A percentile compares a stretch with the other conserved stretches of the same genome.
phyloP scores from a whole-genome alignment of 2,888 invertebrate species.

The Diabrotica balteata region DNA sequence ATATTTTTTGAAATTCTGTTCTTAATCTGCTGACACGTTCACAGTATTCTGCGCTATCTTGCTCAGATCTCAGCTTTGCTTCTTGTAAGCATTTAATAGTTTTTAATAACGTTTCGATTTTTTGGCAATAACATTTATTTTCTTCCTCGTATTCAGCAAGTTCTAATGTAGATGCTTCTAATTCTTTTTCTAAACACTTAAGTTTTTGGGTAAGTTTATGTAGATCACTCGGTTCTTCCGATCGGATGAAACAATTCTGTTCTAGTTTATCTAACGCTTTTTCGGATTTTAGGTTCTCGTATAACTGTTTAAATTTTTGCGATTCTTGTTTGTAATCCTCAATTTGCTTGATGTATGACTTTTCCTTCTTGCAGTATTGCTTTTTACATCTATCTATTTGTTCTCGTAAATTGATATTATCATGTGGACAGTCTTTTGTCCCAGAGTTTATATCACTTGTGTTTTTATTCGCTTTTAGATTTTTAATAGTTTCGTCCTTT shows the following conservation, averaged over 20 bases:
- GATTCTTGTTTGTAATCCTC: constrained; percentile 12
- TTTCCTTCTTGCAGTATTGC: constrained; percentile 10
- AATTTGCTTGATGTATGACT: constrained; percentile 7
- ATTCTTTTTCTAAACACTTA: constrained; percentile 14
- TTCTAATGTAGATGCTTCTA: constrained; percentile 30
- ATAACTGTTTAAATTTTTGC: background rate
- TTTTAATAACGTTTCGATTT: constrained; percentile 21
- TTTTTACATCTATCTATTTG: constrained; percentile 16
- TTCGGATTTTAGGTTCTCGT: background rate
- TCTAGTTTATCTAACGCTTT: background rate
- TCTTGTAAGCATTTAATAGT: constrained; percentile 24
- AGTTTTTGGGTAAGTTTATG: constrained; percentile 20
- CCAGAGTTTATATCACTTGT: background rate
- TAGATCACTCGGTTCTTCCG: constrained; percentile 1
- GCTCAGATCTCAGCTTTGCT: constrained; percentile 23
- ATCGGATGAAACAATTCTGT: background rate
- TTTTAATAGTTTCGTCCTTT: constrained; percentile 16
- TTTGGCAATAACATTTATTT: constrained; percentile 31
- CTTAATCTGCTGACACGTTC: constrained; percentile 18
- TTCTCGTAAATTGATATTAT: constrained; percentile 6
- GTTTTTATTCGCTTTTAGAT: constrained; percentile 5
- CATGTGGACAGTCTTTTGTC: constrained; percentile 11
- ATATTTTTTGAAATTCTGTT: constrained; percentile 16
- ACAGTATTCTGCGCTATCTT: constrained; percentile 20
- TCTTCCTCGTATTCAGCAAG: constrained; percentile 37